These are phyloP conservation scores for Apoda limacodes DNA, from an alignment of 2,888 invertebrate genomes.

Conservation along the genomic window DNA sequence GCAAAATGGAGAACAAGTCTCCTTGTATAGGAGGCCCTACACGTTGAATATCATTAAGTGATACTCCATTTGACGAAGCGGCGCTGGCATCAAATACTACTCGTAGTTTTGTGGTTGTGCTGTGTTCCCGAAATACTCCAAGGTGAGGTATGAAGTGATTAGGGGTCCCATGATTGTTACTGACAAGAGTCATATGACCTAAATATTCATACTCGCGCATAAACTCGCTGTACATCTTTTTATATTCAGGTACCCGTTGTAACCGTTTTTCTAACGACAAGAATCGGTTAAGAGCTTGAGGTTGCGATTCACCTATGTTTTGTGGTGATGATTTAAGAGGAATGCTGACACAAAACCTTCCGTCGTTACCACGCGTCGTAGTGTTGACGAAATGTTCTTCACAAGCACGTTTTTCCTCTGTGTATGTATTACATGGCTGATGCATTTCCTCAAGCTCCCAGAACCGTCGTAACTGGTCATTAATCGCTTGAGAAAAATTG, in stretches of 20 bases:
- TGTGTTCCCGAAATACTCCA: slow-evolving; percentile 14
- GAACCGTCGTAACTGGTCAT: no score
- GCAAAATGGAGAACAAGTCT: slow-evolving; percentile 6
- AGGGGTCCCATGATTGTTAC: no score
- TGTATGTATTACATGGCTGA: no score
- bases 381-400: no score
- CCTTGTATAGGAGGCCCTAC: slow-evolving; percentile 9
- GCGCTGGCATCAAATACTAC: slow-evolving; percentile 16
- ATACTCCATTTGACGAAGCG: slow-evolving; percentile 6
- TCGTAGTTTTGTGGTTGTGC: slow-evolving; percentile 15
- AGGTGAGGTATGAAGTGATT: no score
- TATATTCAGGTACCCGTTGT: slow-evolving; percentile 5
- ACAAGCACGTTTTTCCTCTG: no score
- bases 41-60: slow-evolving; percentile 13
- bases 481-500: no score
- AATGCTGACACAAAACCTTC: no score
- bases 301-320: slow-evolving; percentile 3
- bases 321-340: no score
- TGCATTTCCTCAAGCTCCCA: no score
- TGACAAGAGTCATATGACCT: slow-evolving; percentile 3
- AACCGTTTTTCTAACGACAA: slow-evolving; percentile 6
- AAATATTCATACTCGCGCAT: slow-evolving; percentile 2
- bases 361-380: no score
- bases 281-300: no score
- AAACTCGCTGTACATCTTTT: slow-evolving; percentile 2